phyloP scores from a whole-genome alignment of 64 coral and sea anemone genomes.

The Trachythela sp. region DNA sequence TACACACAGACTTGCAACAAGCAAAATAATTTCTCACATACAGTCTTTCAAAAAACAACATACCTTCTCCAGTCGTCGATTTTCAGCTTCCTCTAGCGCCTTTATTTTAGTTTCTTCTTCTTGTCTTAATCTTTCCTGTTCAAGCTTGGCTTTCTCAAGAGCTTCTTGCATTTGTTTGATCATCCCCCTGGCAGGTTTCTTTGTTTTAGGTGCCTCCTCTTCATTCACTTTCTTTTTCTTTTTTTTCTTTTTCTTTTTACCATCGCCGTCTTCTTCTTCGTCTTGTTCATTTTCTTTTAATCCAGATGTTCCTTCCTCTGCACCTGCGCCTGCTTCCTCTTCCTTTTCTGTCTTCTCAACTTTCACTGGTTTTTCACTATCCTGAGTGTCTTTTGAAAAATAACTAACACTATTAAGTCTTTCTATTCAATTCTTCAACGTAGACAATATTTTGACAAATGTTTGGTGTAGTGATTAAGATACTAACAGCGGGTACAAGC shows the following conservation, averaged over 20 bases:
- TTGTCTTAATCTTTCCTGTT: conserved; percentile 66
- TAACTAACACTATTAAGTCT: background rate
- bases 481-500: no score
- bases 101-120: conserved; percentile 72
- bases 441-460: background rate
- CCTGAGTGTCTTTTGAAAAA: background rate
- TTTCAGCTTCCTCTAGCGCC: conserved; percentile 86
- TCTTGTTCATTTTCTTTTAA: background rate
- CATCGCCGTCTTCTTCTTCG: conserved; percentile 23
- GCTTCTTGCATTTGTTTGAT: conserved; percentile 96
- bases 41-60: background rate
- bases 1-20: no score
- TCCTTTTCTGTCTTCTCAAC: background rate
- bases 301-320: background rate
- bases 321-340: background rate
- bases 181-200: conserved; percentile 82
- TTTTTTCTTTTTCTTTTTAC: conserved; percentile 69
- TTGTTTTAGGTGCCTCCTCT: conserved; percentile 78
- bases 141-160: conserved; percentile 64
- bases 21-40: no score
- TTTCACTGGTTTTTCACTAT: background rate
- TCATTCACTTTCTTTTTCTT: conserved; percentile 84
- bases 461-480: no score
- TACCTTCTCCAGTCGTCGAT: conserved; percentile 83
- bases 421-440: background rate